Conservation (phyloP, 30 jellyfish, hydroid and myxozoan genomes). For the Sanderia malayensis region DNA sequence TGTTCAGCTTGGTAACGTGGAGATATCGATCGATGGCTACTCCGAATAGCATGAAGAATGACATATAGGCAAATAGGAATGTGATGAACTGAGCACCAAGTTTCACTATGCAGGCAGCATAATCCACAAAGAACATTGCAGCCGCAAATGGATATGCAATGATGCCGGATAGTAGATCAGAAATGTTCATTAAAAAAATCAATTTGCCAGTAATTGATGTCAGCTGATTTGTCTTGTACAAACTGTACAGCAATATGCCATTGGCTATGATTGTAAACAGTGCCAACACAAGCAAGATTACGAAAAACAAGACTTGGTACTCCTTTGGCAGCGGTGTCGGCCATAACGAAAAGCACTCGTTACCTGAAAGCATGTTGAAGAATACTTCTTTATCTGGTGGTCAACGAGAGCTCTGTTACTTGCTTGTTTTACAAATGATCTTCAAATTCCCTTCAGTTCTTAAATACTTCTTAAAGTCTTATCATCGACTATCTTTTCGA, state of each 20-base stretch:
- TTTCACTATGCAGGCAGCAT: slow-evolving; percentile 20
- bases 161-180: slow-evolving; percentile 31
- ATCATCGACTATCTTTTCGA: too few species aligned
- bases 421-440: too few species aligned
- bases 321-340: slow-evolving; percentile 24
- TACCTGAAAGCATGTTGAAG: too few species aligned
- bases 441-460: too few species aligned
- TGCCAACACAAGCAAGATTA: neutral
- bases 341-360: slow-evolving; percentile 26
- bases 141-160: slow-evolving; percentile 32
- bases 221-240: slow-evolving; percentile 32
- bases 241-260: slow-evolving; percentile 3
- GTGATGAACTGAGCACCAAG: slow-evolving; percentile 29
- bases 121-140: slow-evolving; percentile 2
- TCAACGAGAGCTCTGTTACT: too few species aligned
- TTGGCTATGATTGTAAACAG: slow-evolving; percentile 19
- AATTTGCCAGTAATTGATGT: slow-evolving; percentile 25
- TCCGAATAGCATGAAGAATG: slow-evolving; percentile 44
- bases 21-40: slow-evolving; percentile 52
- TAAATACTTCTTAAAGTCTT: too few species aligned
- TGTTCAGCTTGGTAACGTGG: slow-evolving; percentile 41
- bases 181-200: slow-evolving; percentile 35
- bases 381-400: too few species aligned
- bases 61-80: slow-evolving; percentile 29
- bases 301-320: slow-evolving; percentile 13